These are phyloP conservation scores for Caligus rogercresseyi DNA, from an alignment of 1,140 invertebrate genomes.

Conservation along the genomic window DNA sequence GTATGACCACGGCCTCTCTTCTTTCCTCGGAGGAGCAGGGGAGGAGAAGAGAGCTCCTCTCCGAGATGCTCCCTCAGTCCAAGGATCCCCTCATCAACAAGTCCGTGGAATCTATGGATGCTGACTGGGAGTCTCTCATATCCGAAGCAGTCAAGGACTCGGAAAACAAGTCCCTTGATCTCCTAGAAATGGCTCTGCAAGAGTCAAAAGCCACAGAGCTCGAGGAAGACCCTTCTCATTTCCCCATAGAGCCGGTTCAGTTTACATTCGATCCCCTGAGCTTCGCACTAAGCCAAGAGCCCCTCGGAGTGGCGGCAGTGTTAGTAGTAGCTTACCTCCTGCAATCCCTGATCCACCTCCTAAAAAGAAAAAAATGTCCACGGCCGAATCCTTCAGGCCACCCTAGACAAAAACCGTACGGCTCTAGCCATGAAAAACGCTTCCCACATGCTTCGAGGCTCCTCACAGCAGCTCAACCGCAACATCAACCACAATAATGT, in stretches of 20 bases:
- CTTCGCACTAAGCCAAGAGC: background rate
- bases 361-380: background rate
- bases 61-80: no score
- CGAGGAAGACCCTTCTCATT: no score
- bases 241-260: background rate
- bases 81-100: no score
- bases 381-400: background rate
- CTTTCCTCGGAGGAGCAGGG: no score
- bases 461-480: no score
- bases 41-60: no score
- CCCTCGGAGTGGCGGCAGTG: no score
- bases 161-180: background rate
- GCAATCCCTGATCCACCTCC: background rate
- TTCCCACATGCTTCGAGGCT: background rate
- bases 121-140: background rate
- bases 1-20: background rate
- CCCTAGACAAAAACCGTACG: background rate
- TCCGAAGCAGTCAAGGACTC: background rate
- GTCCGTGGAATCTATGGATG: background rate
- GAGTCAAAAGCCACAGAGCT: background rate
- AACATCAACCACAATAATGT: no score
- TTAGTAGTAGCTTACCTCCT: no score
- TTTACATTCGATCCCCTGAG: background rate
- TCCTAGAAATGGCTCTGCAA: background rate
- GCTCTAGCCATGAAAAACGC: background rate